Evolutionary conservation across 2,797 vertebrate species (phyloP), one percentile per base, ranked within the genome.

Genomic region (Tapera naevia): DNA sequence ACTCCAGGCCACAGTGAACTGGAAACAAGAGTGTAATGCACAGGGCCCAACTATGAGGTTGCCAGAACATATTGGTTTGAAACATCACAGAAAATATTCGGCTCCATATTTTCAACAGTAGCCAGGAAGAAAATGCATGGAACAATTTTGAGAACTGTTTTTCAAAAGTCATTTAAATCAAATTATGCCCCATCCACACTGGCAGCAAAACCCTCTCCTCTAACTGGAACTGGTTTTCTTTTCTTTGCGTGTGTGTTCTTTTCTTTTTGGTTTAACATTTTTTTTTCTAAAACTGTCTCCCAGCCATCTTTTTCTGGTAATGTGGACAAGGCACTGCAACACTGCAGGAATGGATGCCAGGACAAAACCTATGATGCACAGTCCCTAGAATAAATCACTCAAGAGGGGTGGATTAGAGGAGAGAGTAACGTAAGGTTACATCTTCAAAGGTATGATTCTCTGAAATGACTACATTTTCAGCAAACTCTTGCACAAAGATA

Each of bases 161-260:
- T 96, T 97, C 96, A 97, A 91, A 94, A 96, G 94, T 96, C 89
- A 96, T 97, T 96, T 96, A 97, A 96, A 96, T 97, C 96, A 96
- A 96, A 96, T 97, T 97, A 97, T 97, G 94, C 91, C 96, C 91
- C 74, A 82, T 97, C 89, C 91, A 95, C 86, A 95, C 90, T 91
- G 13, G 95, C 95, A 96, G 88, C 86, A 94, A 95, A 96, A 85
- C 27, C 65, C 71, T 91, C 57, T 81, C 86, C 90, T 15, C 76
- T 94, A 96, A 96, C 94, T 96, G 94, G 92, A 97, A 94, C 64
- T 28, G 45, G 66, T 32, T 97, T 94, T 86, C 80, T 88, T 94
- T 94, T 90, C 71, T 94, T 94, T 92, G 80, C 0, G 25, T 89
- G 86, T 93, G 76, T 93, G 88, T 90, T 96, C 87, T 95, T 95